Percentiles rank a stretch among this genome's conserved stretches.
Evolutionary conservation across 2,113 vertebrate species (phyloP).

Genomic region (Bombycilla garrulus): DNA sequence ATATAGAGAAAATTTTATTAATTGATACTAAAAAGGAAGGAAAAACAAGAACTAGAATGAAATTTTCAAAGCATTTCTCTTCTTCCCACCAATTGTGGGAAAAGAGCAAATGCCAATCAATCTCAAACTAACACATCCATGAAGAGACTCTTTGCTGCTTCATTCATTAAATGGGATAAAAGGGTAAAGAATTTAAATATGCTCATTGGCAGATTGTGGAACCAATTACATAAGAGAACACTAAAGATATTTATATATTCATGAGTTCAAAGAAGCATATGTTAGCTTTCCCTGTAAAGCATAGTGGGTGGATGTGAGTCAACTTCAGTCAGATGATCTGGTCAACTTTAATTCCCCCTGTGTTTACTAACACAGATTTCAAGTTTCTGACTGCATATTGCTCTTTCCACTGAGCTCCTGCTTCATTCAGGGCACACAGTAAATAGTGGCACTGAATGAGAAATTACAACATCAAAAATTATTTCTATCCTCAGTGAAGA

Average conservation of each 20-base stretch:
- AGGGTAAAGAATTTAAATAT: background rate
- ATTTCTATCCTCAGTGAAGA: background rate
- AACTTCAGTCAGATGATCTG: constrained; percentile 42
- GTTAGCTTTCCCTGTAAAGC: constrained; percentile 7
- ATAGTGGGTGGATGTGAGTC: constrained; percentile 47
- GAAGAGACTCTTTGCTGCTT: background rate
- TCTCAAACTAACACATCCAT: too few species aligned
- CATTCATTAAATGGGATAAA: background rate
- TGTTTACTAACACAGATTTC: constrained; percentile 35
- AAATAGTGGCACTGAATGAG: background rate
- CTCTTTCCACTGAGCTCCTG: constrained; percentile 12
- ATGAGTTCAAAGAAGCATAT: constrained; percentile 41
- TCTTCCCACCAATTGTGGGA: too few species aligned
- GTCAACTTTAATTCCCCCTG: constrained; percentile 27
- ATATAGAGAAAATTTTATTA: too few species aligned
- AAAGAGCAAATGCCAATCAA: too few species aligned
- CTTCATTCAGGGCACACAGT: background rate
- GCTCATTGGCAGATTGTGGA: background rate
- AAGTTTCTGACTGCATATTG: background rate
- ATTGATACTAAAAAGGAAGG: too few species aligned
- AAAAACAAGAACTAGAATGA: too few species aligned
- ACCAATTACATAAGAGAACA: background rate
- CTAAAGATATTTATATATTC: background rate
- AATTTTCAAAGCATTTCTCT: too few species aligned
- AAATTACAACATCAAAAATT: background rate